Evolutionary conservation across 1,140 invertebrate species (phyloP), one percentile per base, ranked within the genome.

Genomic region (Whitmania pigra): DNA sequence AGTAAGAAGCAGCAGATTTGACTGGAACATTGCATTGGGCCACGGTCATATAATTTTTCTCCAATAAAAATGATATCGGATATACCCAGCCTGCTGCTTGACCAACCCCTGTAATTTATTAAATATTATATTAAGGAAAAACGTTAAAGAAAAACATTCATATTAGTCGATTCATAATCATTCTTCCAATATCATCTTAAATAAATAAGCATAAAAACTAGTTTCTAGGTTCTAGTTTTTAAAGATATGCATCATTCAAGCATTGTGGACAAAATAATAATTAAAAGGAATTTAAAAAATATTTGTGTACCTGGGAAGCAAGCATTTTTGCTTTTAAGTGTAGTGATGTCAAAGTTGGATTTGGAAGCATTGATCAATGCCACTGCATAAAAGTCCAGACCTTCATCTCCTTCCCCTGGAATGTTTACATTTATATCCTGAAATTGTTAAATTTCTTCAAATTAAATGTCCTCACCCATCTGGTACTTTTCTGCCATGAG

Each of bases 61-160:
- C 86, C 86, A 95, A 91, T 27, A 97, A 80, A 88, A 83, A 84
- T 81, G 92, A 85, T 75, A 97, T 87, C 11, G 94, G 94, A 77
- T 94, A 87, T 72, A 92, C 87, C 94, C 94, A 98, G 53, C 94
- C 93, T 72, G 93, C 93, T 72, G 92, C 83, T 25, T 89, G 89
- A 49, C 92, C 92, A 74, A 97, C 93, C 72, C 90, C 91, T 67
- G 90, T 87, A 49, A 49, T 49, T 49, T 49, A 49, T 49, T 49
- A 49, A 49, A 49, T 15, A 7, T 49, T 49, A 49, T 49, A 49
- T 49, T 49, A 17, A 49, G 11, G 13, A 3, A 49, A 15, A 49
- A 49, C 13, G 1, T 70, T 17, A 49, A 25, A 25, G 20, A 31
- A 31, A 43, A 40, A 53, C 31, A 67, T 1, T 18, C 43, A 53